Conservation (phyloP, 1,140 invertebrate genomes). For the Drosophila arizonae region DNA sequence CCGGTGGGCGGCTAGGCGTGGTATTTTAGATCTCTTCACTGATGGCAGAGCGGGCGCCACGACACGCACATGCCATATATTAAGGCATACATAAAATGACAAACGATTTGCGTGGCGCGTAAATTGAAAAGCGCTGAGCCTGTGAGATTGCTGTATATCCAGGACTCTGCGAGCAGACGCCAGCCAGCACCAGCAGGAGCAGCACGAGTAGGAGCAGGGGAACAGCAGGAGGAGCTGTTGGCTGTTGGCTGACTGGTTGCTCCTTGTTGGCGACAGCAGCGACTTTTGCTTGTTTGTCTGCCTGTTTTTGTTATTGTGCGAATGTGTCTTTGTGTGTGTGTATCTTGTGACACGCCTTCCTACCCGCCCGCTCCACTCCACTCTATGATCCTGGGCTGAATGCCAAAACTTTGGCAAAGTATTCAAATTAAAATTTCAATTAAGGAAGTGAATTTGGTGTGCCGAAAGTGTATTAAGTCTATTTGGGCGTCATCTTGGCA, state of each 20-base stretch:
- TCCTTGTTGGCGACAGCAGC: conserved; percentile 43
- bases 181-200: conserved; percentile 1
- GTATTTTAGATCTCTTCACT: conserved; percentile 32
- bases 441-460: conserved; percentile 81
- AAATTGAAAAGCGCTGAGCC: conserved; percentile 79
- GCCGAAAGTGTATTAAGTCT: conserved; percentile 81
- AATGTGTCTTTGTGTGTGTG: conserved; percentile 12
- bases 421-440: conserved; percentile 82
- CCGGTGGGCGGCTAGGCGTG: background rate
- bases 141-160: conserved; percentile 51
- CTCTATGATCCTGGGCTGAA: conserved; percentile 52
- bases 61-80: conserved; percentile 79
- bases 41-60: conserved; percentile 26
- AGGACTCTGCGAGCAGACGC: background rate
- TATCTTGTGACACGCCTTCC: conserved; percentile 3
- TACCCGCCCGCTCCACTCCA: background rate
- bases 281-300: conserved; percentile 67
- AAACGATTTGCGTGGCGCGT: conserved; percentile 77
- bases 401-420: conserved; percentile 80
- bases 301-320: conserved; percentile 68
- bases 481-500: conserved; percentile 76
- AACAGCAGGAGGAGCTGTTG: background rate
- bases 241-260: conserved; percentile 11
- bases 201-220: background rate
- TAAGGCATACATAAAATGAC: conserved; percentile 77